Conservation (phyloP, 1,140 invertebrate genomes). For the Augochlora pura region DNA sequence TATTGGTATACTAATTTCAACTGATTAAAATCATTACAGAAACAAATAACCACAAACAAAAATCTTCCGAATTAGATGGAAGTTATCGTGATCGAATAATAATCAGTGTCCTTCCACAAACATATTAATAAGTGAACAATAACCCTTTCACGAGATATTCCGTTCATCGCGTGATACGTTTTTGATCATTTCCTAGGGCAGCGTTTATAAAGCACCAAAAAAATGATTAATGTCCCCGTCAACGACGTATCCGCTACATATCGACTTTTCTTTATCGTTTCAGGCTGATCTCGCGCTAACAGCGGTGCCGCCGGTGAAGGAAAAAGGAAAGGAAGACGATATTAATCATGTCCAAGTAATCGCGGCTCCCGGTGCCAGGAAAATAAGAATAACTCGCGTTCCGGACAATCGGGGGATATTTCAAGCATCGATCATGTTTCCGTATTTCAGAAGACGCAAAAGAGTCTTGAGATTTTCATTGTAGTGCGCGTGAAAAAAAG, state of each 20-base stretch:
- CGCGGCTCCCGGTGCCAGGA: not conserved
- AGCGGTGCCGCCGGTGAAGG: not conserved
- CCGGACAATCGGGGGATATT: not conserved
- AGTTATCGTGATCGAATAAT: no score
- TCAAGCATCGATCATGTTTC: conserved; percentile 1
- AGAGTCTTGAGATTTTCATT: not conserved
- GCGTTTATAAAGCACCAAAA: not conserved
- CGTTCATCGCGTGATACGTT: no score
- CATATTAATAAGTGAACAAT: no score
- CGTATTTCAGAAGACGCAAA: not conserved
- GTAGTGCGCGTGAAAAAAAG: not conserved
- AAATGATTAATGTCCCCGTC: not conserved
- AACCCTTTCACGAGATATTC: no score
- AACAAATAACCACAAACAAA: no score
- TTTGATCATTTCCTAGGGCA: no score
- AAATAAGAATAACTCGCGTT: not conserved
- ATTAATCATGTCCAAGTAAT: conserved; percentile 3
- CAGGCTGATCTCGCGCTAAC: conserved; percentile 5
- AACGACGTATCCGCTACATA: not conserved
- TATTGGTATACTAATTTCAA: no score
- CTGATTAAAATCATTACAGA: no score
- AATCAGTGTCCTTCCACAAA: no score
- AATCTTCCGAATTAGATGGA: no score
- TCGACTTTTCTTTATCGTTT: conserved; percentile 20
- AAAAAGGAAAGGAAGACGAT: not conserved